Conservation (phyloP, 2,113 vertebrate genomes). For the Saguinus imperator region DNA sequence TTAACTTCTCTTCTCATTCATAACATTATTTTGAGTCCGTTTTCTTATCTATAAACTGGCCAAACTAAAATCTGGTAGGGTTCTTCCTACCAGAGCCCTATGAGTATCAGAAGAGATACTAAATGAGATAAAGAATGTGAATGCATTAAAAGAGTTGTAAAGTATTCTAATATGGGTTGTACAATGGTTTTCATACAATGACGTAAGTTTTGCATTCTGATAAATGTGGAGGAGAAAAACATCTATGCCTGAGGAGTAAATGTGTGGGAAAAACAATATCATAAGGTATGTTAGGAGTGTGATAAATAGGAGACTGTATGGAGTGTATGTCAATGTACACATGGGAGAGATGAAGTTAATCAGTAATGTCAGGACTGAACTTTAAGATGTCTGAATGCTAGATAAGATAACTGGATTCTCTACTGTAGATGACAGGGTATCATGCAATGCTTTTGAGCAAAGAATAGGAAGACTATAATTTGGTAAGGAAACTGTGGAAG, state of each 20-base stretch:
- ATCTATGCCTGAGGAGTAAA: background rate
- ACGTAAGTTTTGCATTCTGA: background rate
- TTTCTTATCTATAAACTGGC: background rate
- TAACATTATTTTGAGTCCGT: background rate
- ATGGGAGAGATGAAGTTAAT: background rate
- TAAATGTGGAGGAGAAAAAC: background rate
- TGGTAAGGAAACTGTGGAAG: background rate
- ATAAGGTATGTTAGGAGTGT: background rate
- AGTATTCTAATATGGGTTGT: background rate
- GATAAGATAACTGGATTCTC: background rate
- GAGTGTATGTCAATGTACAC: fast-evolving
- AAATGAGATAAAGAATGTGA: background rate
- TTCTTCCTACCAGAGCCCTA: background rate
- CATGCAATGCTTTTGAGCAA: background rate
- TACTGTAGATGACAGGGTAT: background rate
- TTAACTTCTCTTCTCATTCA: background rate
- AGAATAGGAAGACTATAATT: background rate
- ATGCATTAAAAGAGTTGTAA: background rate
- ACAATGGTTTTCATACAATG: background rate
- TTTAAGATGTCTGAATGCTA: background rate
- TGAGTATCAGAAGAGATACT: background rate
- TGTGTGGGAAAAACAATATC: background rate
- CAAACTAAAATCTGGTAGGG: background rate
- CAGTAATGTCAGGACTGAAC: background rate
- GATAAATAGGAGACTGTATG: background rate